Evolutionary conservation across 92 coral and sea anemone species (phyloP), one percentile per base, ranked within the genome.

Genomic region (Palythoa grandiflora): DNA sequence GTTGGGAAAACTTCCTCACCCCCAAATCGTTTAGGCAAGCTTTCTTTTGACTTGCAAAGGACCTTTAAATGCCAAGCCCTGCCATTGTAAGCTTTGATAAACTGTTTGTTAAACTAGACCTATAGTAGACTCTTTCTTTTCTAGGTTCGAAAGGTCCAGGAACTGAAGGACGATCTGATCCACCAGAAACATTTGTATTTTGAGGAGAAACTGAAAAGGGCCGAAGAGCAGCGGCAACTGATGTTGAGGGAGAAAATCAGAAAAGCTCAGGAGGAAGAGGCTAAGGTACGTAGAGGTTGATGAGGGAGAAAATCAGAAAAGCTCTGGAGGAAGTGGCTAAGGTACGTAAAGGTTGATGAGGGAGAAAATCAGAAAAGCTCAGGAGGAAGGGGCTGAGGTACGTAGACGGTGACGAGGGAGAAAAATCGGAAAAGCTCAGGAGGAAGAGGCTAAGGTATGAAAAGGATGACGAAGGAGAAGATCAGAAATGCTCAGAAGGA

Each of bases 241-340:
- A 93, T 92, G 84, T 84, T 97, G 17, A 95, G 93, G 68, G 99
- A 95, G 80, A 97, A 93, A 88, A 93, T 97, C 73, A 95, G 97
- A 8, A 97, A 97, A 90, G 99, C 99, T 1, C 95, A 94, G 70
- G 99, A 92, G 51, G 99, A 97, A 68, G 99, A 97, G 63, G 98
- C 99, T 0, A 97, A 97, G 99, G 99, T 95, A 75, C 44, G 21
- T 63, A n/a, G 1, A 63, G 17, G 17, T 7, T 55, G 61, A 12
- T 0, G 28, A 28, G 28, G 28, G 28, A 28, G 28, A 28, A 28
- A 28, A 28, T 28, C 28, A 28, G 28, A 28, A 28, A 28, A 28
- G 28, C 28, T 28, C 28, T 0, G 28, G 28, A 28, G 28, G 28
- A 28, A 28, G 28, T 0, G 28, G 28, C 28, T 28, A 28, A 28